phyloP scores from a whole-genome alignment of 2,797 vertebrate genomes.

The Sternarchorhynchus goeldii region DNA sequence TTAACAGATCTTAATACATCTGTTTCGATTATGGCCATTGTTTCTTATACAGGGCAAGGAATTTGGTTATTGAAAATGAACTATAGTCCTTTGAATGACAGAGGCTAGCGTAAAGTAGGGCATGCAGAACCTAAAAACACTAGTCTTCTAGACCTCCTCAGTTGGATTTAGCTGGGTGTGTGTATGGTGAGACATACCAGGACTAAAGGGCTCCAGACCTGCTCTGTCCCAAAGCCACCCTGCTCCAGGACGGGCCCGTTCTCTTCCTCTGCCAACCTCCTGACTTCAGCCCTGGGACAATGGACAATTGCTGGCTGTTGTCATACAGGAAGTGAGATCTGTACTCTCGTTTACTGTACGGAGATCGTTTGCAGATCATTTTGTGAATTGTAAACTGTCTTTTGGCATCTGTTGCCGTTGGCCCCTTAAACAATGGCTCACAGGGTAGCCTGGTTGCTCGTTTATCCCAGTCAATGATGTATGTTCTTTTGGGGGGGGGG shows the following conservation, averaged over 20 bases:
- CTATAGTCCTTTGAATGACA: no score
- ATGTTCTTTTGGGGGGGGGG: slow-evolving; percentile 64
- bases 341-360: slow-evolving; percentile 48
- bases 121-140: no score
- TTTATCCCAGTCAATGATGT: slow-evolving; percentile 53
- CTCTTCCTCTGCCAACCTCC: slow-evolving; percentile 54
- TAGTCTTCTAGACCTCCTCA: no score
- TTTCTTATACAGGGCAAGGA: no score
- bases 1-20: no score
- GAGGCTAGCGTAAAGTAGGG: no score
- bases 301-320: slow-evolving; percentile 63
- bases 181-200: slow-evolving; percentile 6
- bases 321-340: slow-evolving; percentile 60
- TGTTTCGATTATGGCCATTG: no score
- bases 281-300: slow-evolving; percentile 59
- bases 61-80: no score
- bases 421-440: slow-evolving; percentile 53
- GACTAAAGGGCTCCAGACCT: slow-evolving; percentile 17
- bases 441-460: slow-evolving; percentile 54
- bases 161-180: not conserved
- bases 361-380: slow-evolving; percentile 57
- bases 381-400: slow-evolving; percentile 42
- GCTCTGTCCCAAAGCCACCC: slow-evolving; percentile 13
- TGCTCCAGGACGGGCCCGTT: slow-evolving; percentile 42
- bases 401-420: slow-evolving; percentile 49